A percentile compares a stretch with the other conserved stretches of the same genome.
These are phyloP conservation scores for Clangula hyemalis DNA, from an alignment of 2,797 vertebrate genomes.

Conservation along the genomic window DNA sequence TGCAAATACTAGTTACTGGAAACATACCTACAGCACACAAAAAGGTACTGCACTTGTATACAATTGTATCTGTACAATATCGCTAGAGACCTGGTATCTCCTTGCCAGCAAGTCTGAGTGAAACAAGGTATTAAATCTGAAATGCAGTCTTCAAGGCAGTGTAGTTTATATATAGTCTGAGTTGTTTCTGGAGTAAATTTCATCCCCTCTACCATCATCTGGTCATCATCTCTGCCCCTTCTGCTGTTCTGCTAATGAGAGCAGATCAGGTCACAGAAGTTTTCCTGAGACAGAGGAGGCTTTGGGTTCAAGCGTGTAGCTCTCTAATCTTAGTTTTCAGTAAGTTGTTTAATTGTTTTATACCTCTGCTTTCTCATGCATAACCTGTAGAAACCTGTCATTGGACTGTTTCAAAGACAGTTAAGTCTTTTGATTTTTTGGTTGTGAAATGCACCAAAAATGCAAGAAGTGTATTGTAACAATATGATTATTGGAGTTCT, in stretches of 20 bases:
- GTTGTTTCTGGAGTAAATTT: not conserved
- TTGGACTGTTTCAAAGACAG: not conserved
- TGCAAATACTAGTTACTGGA: not conserved
- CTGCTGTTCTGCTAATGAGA: not conserved
- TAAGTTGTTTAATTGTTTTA: not conserved
- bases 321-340: not conserved
- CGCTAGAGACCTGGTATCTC: not conserved
- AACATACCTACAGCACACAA: not conserved
- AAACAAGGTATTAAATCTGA: not conserved
- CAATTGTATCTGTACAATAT: not conserved
- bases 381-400: not conserved
- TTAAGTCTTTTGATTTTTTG: accelerated
- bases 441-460: not conserved
- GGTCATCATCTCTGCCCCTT: not conserved
- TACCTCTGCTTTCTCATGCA: not conserved
- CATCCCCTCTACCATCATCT: too few species aligned
- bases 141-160: not conserved
- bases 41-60: too few species aligned
- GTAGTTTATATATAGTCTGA: not conserved
- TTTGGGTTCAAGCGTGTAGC: not conserved
- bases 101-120: not conserved
- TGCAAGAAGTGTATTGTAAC: not conserved
- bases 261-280: not conserved
- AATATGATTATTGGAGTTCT: not conserved
- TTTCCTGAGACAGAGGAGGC: not conserved